Evolutionary conservation across 2,888 invertebrate species (phyloP).

Genomic region (Apomyelois bistriatella): DNA sequence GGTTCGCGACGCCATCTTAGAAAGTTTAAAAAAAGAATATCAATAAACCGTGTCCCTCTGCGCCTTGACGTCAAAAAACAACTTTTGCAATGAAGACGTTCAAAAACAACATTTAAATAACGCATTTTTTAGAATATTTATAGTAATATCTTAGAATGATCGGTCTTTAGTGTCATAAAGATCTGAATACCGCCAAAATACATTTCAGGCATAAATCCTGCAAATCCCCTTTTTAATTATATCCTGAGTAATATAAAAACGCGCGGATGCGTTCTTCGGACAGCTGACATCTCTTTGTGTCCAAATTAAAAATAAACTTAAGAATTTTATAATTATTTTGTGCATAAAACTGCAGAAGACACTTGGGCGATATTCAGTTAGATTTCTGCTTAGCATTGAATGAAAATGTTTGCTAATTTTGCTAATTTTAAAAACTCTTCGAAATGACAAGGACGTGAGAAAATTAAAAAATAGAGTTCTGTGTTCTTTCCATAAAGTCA

Average conservation of each 20-base stretch:
- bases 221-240: constrained; percentile 20
- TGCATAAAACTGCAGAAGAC: constrained; percentile 14
- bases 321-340: constrained; percentile 19
- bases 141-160: background rate
- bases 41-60: no score
- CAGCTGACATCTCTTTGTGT: constrained; percentile 23
- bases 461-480: no score
- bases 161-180: constrained; percentile 17
- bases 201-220: constrained; percentile 17
- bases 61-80: no score
- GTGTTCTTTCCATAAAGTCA: no score
- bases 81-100: no score
- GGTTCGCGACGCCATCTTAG: no score
- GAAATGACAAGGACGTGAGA: no score
- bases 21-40: no score
- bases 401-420: no score
- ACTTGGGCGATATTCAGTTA: background rate
- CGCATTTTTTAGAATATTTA: background rate
- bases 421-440: no score
- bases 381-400: background rate
- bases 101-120: no score
- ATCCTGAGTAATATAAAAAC: constrained; percentile 20
- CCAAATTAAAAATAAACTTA: constrained; percentile 22
- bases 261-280: constrained; percentile 7
- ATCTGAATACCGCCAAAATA: constrained; percentile 14